These are phyloP conservation scores for Psittacula cyanocephala DNA, from an alignment of 2,113 vertebrate species.

Conservation along the genomic window DNA sequence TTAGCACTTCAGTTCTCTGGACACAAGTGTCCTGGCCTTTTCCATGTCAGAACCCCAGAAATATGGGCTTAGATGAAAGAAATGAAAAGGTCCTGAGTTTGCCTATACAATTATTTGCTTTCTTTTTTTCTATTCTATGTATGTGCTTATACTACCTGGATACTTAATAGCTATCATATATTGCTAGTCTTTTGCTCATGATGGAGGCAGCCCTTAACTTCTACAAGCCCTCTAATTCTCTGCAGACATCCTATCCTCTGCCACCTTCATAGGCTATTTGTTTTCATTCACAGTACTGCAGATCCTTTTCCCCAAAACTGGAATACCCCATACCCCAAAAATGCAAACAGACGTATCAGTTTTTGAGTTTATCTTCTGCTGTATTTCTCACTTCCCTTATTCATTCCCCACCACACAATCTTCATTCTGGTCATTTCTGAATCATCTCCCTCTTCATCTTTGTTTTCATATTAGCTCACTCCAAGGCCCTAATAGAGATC, in stretches of 20 bases:
- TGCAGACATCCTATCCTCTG: background rate
- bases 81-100: background rate
- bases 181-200: background rate
- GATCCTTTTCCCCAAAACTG: background rate
- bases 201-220: background rate
- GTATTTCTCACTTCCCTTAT: background rate
- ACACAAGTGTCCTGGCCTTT: background rate
- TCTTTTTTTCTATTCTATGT: background rate
- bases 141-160: background rate
- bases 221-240: background rate
- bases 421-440: background rate
- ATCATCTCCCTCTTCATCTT: background rate
- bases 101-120: background rate
- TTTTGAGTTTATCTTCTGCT: background rate
- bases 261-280: background rate
- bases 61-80: fast-evolving
- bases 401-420: background rate
- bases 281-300: background rate
- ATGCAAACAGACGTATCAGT: background rate
- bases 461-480: background rate
- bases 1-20: background rate
- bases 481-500: background rate
- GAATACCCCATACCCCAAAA: background rate
- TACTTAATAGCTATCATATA: background rate
- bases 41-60: background rate